A percentile compares a stretch with the other conserved stretches of the same genome.
These are phyloP conservation scores for Macroglossus sobrinus DNA, from an alignment of 2,113 vertebrate genomes.

Conservation along the genomic window DNA sequence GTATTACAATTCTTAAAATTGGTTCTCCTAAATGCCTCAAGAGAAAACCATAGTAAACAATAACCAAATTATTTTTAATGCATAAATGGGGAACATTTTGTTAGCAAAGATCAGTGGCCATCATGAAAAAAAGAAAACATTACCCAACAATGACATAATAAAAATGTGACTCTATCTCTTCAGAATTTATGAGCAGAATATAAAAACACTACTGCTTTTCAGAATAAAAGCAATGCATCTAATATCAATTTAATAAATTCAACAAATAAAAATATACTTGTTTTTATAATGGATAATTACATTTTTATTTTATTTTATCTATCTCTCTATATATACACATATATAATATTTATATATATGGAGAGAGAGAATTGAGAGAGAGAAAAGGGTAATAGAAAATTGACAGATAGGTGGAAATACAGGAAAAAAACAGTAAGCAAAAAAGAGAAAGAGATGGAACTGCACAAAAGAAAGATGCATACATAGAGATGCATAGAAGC, in stretches of 20 bases:
- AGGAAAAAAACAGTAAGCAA: background rate
- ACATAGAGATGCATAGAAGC: background rate
- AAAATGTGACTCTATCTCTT: background rate
- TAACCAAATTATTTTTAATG: background rate
- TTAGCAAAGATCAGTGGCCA: background rate
- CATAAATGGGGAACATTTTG: background rate
- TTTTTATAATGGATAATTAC: background rate
- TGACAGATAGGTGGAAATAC: background rate
- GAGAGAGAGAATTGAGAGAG: background rate
- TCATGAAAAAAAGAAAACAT: background rate
- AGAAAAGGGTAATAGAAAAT: background rate
- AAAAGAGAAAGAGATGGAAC: background rate
- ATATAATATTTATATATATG: background rate
- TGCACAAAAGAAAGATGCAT: background rate
- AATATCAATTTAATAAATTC: background rate
- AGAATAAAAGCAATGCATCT: background rate
- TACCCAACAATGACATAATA: background rate
- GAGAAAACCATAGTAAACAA: background rate
- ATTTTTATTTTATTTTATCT: background rate
- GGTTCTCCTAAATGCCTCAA: background rate
- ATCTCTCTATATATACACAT: background rate
- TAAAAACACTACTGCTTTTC: background rate
- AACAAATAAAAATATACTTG: conserved; percentile 14
- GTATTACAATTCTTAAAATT: background rate
- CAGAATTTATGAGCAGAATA: background rate